A percentile compares a stretch with the other conserved stretches of the same genome.
Evolutionary conservation across 2,113 vertebrate species (phyloP).

Genomic region (Eubucco bourcierii): DNA sequence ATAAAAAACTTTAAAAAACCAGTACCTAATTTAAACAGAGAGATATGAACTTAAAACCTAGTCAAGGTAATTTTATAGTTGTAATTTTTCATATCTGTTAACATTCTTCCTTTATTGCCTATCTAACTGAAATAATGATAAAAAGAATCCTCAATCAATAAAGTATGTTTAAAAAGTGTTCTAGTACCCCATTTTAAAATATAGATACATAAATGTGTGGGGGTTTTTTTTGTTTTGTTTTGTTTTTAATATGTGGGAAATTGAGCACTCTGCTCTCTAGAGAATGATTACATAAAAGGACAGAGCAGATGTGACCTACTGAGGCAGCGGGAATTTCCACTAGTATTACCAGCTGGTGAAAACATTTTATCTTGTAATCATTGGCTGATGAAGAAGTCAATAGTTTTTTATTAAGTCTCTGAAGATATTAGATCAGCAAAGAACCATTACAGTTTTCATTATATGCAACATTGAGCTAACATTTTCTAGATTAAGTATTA

Average conservation of each 20-base stretch:
- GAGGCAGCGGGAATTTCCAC: background rate
- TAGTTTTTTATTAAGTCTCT: background rate
- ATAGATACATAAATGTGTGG: background rate
- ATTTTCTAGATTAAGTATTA: background rate
- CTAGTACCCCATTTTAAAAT: background rate
- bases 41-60: background rate
- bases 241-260: background rate
- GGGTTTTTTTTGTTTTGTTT: no score
- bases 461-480: background rate
- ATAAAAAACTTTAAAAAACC: background rate
- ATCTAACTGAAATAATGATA: accelerated
- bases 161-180: background rate
- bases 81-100: background rate
- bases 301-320: background rate
- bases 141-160: background rate
- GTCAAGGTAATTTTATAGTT: background rate
- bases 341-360: background rate
- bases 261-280: background rate
- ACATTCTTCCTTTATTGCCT: background rate
- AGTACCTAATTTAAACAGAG: background rate
- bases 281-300: background rate
- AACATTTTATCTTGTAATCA: background rate
- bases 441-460: background rate
- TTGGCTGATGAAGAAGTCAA: background rate
- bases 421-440: background rate